These are phyloP conservation scores for Toxostoma redivivum DNA, from an alignment of 2,113 vertebrate genomes.

Conservation along the genomic window DNA sequence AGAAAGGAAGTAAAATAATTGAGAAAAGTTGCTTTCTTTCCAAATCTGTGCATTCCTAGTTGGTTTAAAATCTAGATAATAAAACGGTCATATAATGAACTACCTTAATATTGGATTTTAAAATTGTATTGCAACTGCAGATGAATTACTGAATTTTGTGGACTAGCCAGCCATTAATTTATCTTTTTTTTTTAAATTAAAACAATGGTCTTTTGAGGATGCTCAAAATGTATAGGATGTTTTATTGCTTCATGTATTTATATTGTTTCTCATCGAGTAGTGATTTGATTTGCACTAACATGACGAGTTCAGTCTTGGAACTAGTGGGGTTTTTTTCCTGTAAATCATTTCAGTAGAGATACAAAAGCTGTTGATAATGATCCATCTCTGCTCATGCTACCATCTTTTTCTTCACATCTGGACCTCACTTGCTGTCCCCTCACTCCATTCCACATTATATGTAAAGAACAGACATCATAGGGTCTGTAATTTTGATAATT, in stretches of 20 bases:
- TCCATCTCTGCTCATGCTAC: accelerated
- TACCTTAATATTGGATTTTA: background rate
- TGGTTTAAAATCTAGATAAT: background rate
- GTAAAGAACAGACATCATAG: background rate
- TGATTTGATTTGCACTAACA: background rate
- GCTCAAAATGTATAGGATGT: background rate
- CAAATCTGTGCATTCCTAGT: background rate
- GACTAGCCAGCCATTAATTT: background rate
- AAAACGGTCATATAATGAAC: background rate
- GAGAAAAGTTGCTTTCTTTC: background rate
- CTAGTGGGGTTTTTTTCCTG: background rate
- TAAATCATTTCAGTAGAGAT: background rate
- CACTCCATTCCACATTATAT: background rate
- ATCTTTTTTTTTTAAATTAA: background rate
- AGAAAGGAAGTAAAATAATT: background rate
- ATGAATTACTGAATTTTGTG: background rate
- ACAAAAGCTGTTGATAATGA: background rate
- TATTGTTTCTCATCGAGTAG: background rate
- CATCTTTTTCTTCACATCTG: background rate
- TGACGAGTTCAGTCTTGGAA: background rate
- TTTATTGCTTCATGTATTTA: background rate
- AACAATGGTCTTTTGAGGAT: background rate
- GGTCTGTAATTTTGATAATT: background rate
- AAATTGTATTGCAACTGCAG: background rate
- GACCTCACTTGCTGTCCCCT: background rate